Evolutionary conservation across 2,113 vertebrate genomes (phyloP).

Genomic region (Pogona vitticeps): DNA sequence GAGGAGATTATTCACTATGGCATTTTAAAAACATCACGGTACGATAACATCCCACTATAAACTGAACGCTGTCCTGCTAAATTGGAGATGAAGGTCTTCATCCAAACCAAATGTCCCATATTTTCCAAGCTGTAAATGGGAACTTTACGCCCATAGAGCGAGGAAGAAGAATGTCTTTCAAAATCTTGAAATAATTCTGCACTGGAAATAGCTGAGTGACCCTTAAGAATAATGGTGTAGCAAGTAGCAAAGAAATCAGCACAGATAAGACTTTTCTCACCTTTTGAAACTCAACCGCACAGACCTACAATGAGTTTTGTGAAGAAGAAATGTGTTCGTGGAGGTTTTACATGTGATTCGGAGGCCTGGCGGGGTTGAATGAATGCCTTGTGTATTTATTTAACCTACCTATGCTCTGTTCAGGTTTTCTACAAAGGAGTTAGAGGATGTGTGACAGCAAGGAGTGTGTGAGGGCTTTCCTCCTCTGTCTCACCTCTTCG

Average conservation of each 20-base stretch:
- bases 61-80: too few species aligned
- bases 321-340: too few species aligned
- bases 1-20: constrained; percentile 43
- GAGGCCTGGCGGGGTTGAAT: too few species aligned
- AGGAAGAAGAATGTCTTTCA: constrained; percentile 42
- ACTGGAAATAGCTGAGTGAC: constrained; percentile 63
- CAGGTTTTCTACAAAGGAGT: too few species aligned
- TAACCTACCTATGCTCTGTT: too few species aligned
- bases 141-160: constrained; percentile 48
- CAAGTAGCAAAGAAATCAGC: constrained; percentile 63
- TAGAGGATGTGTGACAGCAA: too few species aligned
- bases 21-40: neutral
- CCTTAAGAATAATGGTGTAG: constrained; percentile 65
- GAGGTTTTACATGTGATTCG: too few species aligned
- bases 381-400: too few species aligned
- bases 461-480: too few species aligned
- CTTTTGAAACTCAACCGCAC: neutral
- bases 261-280: constrained; percentile 43
- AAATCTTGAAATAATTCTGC: constrained; percentile 64
- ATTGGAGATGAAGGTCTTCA: constrained; percentile 12
- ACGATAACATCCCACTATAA: constrained; percentile 21
- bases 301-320: neutral
- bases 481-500: too few species aligned
- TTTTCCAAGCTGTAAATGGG: constrained; percentile 45
- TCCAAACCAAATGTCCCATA: neutral